Base-by-base conservation (phyloP, 2,888 invertebrate species). In the Deroplatys truncata region DNA sequence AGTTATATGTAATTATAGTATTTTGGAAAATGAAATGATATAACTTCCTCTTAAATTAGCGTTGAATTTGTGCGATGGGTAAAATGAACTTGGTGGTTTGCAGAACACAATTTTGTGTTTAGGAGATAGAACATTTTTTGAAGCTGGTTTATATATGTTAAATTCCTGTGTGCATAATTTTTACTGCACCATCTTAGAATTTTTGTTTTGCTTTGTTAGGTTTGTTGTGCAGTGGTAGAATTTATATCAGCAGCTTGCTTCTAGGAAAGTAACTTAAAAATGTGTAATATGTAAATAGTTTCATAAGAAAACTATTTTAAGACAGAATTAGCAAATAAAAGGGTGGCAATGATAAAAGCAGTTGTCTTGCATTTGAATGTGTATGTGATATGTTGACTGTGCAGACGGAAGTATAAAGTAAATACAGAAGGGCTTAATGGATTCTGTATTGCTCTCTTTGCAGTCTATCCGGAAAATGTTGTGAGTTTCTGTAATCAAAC, bases 41-140 rank as follows among this genome's bases (percentile, higher is more conserved):
- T 89, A 87, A 90, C 90, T 90, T 90, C 90, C 90, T 90, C 28
- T 85, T 89, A 89, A 49, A 88, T 56, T 89, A 84, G 85, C 49
- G 89, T 90, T 90, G 89, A 88, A 89, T 82, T 87, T 90, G 87
- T 89, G 89, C n/a, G 86, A 88, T 82, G 87, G 87, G 72, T 28
- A 88, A 85, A 89, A 49, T 28, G 56, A 56, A 72, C 56, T 20
- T 72, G 56, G 56, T 72, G 56, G 56, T 72, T 35, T 43, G 56
- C 56, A 72, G 56, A 20, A 20, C 56, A 72, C 25, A 72, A 56
- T 20, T 72, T 72, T 20, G 56, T 72, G 56, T 72, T 56, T 72
- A 72, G 56, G 20, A 20, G 25, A 20, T 72, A 72, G 56, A 25
- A 72, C 20, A 7, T 20, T 20, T 5, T 56, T 72, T 5, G 7